Evolutionary conservation across 2,113 vertebrate genomes (phyloP).

Genomic region (Callaeas wilsoni): DNA sequence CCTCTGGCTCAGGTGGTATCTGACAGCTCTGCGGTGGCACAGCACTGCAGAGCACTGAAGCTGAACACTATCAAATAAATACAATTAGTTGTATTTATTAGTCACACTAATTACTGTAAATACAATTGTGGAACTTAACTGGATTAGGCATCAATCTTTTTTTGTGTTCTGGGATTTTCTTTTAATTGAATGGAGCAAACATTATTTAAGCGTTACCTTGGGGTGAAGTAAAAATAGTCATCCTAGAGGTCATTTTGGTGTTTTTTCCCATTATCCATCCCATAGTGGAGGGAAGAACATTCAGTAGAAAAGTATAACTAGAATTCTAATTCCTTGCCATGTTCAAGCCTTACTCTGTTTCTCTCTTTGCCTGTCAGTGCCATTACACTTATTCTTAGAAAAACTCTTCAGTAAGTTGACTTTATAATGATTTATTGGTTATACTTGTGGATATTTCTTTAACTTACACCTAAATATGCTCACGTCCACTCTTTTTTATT

Average conservation of each 20-base stretch:
- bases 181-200: background rate
- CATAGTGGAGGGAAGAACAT: background rate
- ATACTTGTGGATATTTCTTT: background rate
- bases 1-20: background rate
- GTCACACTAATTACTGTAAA: background rate
- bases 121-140: background rate
- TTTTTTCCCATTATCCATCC: background rate
- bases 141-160: background rate
- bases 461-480: background rate
- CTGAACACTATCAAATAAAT: background rate
- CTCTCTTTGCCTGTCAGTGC: background rate
- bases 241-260: background rate
- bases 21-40: background rate
- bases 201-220: background rate
- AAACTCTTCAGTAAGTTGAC: background rate
- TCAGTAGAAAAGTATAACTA: background rate
- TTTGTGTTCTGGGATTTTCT: background rate
- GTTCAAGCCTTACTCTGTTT: background rate
- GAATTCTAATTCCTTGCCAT: background rate
- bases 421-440: background rate
- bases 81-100: background rate
- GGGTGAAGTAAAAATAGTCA: background rate
- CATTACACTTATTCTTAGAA: background rate
- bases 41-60: background rate
- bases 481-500: background rate